Percentiles rank a stretch among this genome's conserved stretches.
Conservation (phyloP, 2,797 vertebrate species). For the Parauchenoglanis ngamensis region DNA sequence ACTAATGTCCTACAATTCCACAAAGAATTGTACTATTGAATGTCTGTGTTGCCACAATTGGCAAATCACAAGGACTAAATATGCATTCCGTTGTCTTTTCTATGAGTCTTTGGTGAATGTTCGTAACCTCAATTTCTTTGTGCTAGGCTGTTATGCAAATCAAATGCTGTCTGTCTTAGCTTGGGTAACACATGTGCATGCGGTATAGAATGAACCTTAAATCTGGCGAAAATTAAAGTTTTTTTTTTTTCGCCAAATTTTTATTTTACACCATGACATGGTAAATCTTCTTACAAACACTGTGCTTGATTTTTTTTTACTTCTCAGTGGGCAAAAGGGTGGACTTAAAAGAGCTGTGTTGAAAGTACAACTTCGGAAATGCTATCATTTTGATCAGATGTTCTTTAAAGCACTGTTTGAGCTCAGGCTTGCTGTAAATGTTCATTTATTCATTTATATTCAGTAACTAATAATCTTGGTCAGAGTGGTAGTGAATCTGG, state of each 20-base stretch:
- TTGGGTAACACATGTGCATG: background rate
- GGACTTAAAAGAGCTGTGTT: background rate
- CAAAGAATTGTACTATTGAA: background rate
- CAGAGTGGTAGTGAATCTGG: too few species aligned
- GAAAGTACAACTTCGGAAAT: background rate
- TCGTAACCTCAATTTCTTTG: background rate
- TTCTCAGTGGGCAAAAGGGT: background rate
- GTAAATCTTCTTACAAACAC: background rate
- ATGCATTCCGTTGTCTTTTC: background rate
- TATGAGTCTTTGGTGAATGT: background rate
- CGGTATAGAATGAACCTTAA: background rate
- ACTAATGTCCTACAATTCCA: background rate
- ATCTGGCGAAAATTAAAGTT: background rate
- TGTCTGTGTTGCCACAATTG: background rate
- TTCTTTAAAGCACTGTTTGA: background rate
- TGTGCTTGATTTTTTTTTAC: background rate
- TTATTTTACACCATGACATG: background rate
- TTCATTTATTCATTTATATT: background rate
- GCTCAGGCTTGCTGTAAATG: background rate
- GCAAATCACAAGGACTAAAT: background rate
- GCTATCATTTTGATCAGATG: background rate
- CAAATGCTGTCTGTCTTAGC: background rate
- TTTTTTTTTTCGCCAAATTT: background rate
- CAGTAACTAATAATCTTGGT: background rate
- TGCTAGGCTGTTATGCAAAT: background rate